Evolutionary conservation across 1,140 invertebrate genomes (phyloP).

Genomic region (Bombus polaris): DNA sequence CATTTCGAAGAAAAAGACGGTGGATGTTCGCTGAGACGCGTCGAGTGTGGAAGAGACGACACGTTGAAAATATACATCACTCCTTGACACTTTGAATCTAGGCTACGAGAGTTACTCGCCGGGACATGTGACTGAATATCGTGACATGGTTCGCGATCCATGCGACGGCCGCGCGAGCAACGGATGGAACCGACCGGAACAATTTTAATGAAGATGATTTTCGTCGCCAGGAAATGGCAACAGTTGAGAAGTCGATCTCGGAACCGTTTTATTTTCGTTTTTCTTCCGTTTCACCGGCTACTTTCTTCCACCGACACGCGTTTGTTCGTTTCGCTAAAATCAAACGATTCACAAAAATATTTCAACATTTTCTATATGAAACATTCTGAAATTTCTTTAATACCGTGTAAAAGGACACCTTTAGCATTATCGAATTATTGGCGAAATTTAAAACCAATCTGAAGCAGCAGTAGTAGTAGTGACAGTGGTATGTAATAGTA

Average conservation of each 20-base stretch:
- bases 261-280: constrained; percentile 15
- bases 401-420: too few relatives aligned
- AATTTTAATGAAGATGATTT: constrained; percentile 72
- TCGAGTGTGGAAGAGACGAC: not conserved
- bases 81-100: constrained; percentile 58
- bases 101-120: constrained; percentile 68
- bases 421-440: not conserved
- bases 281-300: not conserved
- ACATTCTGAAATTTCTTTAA: not conserved
- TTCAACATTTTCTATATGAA: too few relatives aligned
- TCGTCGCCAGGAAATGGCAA: constrained; percentile 59
- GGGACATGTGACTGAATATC: constrained; percentile 48
- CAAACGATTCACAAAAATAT: not conserved
- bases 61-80: constrained; percentile 32
- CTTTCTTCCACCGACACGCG: too few relatives aligned
- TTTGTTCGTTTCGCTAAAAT: not conserved
- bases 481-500: too few relatives aligned
- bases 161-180: constrained; percentile 76
- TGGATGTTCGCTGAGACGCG: not conserved
- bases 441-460: not conserved
- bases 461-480: not conserved
- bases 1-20: not conserved
- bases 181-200: constrained; percentile 76
- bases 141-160: constrained; percentile 74
- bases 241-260: constrained; percentile 41